These are phyloP conservation scores for Eulithis prunata DNA, from an alignment of 2,888 invertebrate species.

Conservation along the genomic window DNA sequence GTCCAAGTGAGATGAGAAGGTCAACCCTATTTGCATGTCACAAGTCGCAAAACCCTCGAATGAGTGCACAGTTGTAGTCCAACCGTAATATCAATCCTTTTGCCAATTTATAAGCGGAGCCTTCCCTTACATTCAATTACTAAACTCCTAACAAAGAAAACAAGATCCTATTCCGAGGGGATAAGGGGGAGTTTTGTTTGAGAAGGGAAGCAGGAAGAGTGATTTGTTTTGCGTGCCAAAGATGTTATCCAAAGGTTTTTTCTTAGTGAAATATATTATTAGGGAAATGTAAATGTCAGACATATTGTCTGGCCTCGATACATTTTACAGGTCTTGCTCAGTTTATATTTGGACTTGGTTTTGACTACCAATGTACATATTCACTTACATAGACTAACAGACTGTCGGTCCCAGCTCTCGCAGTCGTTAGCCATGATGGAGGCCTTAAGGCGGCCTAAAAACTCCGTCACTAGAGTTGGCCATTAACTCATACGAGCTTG, in stretches of 20 bases:
- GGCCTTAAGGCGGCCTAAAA: too few relatives aligned
- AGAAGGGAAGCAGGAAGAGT: constrained; percentile 15
- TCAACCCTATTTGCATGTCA: constrained; percentile 28
- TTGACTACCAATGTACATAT: too few relatives aligned
- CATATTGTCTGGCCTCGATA: too few relatives aligned
- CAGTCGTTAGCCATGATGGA: too few relatives aligned
- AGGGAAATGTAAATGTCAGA: constrained; percentile 17
- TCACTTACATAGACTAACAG: too few relatives aligned
- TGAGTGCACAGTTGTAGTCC: constrained; percentile 27
- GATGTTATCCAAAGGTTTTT: constrained; percentile 29
- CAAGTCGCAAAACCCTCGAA: constrained; percentile 28
- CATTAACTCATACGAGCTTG: too few relatives aligned
- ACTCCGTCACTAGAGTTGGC: too few relatives aligned
- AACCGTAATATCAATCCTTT: constrained; percentile 38
- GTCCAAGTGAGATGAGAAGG: constrained; percentile 1
- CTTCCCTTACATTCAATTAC: constrained; percentile 41
- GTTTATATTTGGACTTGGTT: too few relatives aligned
- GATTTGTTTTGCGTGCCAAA: constrained; percentile 39
- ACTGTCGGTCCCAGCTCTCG: too few relatives aligned
- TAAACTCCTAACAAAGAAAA: constrained; percentile 1
- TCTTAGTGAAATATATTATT: constrained; percentile 28
- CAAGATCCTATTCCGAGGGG: background rate
- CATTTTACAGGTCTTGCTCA: constrained; percentile 2
- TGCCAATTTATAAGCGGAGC: constrained; percentile 37
- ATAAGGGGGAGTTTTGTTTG: constrained; percentile 12